Evolutionary conservation across 2,113 vertebrate species (phyloP), one percentile per base, ranked within the genome.

Genomic region (Xiphophorus maculatus): DNA sequence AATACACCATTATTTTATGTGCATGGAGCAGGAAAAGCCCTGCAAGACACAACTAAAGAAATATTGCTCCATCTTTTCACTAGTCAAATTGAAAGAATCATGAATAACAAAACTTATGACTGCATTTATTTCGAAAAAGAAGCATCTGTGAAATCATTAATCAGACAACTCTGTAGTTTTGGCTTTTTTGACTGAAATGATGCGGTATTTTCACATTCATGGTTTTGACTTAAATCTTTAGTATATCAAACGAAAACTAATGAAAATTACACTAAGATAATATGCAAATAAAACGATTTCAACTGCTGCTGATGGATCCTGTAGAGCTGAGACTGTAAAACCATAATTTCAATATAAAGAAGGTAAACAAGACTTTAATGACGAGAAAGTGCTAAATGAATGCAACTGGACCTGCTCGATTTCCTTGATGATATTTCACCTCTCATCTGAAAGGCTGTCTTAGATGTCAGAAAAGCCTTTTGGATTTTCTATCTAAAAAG

Each of bases 21-120:
- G 13, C 40, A 13, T 40, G 11, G 12, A 13, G 40, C 12, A 42
- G 40, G 40, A 42, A 42, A 42, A 42, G 1, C 40, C 40, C 40
- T 42, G 40, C 14, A 42, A 15, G 40, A 42, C 40, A 42, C 40
- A 29, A 44, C n/a, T 29, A 8, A 44, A 44, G 9, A 48, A 68
- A 28, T n/a, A 58, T 1, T 44, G 4, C 8, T 62, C 68, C 14
- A 68, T n/a, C 9, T 14, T 30, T 63, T 27, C 27, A 68, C 61
- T 63, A 27, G 74, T 64, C 29, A 71, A 61, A 65, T 74, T 40
- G 15, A 51, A 33, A 81, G 11, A 84, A 79, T 78, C 7, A 62
- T 29, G 5, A 69, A 67, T 29, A 27, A 8, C 17, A 13, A 2
- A 2, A 48, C 32, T 58, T 69, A 1, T 30, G 17, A 25, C 12